Base-by-base conservation (phyloP, 2,113 vertebrate species). In the Corvus moneduloides region DNA sequence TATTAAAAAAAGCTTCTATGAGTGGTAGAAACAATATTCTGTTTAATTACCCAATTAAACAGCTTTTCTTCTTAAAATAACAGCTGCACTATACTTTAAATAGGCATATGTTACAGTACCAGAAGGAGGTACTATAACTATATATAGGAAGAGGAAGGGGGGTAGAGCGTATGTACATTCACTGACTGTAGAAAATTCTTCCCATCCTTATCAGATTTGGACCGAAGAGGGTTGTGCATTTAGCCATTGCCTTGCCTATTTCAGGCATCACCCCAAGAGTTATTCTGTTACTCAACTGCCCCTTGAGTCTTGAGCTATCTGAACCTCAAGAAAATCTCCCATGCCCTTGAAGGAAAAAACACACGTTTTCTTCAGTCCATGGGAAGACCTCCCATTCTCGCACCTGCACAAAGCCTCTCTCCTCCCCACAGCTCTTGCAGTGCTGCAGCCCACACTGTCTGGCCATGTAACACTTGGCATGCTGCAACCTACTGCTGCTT, bases 41-140 rank as follows among this genome's bases (percentile, higher is more conserved):
- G 69, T 87, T 81, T 94, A 94, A 93, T 95, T 93, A 89, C 61
- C 41, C 61, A 97, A 84, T 93, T 90, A 88, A 93, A 92, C 76
- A 93, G 82, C 66, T 95, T 90, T 94, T 90, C 59, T 89, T 89
- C 78, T 93, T 96, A 92, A 92, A 93, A 90, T 93, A 94, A 84
- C 83, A 93, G 72, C 89, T 93, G 94, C 66, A 83, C 76, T 89
- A 19, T 66, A 58, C 56, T 89, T 94, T 61, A 90, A 84, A 81
- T 75, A 90, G 51, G 46, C 90, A 80, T 88, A 80, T 94, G 88
- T 69, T 84, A 80, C 23, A 80, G 67, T 12, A 84, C n/a, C 72
- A 94, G 67, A 94, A 93, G 89, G 84, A 93, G 61, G 48, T 89
- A 81, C 35, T 95, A 16, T 46, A 54, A 62, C 39, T 90, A 83